These are phyloP conservation scores for Corbicula japonica DNA, from an alignment of 2,888 invertebrate species.

Conservation along the genomic window DNA sequence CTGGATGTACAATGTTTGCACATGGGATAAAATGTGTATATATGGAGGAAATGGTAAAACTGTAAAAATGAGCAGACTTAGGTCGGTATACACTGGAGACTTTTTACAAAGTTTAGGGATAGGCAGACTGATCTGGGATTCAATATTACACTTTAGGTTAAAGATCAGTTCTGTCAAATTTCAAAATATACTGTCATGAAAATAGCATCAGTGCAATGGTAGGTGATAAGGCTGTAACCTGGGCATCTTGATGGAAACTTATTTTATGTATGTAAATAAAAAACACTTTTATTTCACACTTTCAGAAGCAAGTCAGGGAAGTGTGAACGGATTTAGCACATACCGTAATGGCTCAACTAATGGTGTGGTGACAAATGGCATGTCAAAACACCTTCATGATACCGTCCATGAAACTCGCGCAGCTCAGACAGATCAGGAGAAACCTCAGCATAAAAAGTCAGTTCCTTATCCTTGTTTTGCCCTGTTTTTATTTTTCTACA, in stretches of 20 bases:
- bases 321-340: constrained; percentile 80
- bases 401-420: constrained; percentile 29
- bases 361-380: constrained; percentile 79
- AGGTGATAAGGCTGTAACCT: not conserved
- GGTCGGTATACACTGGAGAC: too few relatives aligned
- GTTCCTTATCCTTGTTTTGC: too few relatives aligned
- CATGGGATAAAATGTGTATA: too few relatives aligned
- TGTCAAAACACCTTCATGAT: constrained; percentile 66
- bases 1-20: too few relatives aligned
- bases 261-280: not conserved
- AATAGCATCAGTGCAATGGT: not conserved
- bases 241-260: not conserved
- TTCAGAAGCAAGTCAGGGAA: constrained; percentile 72
- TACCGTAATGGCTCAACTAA: constrained; percentile 80
- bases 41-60: too few relatives aligned
- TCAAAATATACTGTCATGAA: constrained; percentile 1
- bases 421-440: constrained; percentile 40
- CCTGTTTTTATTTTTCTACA: too few relatives aligned
- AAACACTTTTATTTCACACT: not conserved
- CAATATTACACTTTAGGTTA: too few relatives aligned
- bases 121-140: too few relatives aligned
- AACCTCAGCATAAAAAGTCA: constrained; percentile 47
- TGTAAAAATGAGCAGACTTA: too few relatives aligned
- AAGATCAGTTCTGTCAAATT: too few relatives aligned
- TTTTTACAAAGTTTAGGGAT: too few relatives aligned